Base-by-base conservation (phyloP, 2,113 vertebrate species). In the Strix aluco region DNA sequence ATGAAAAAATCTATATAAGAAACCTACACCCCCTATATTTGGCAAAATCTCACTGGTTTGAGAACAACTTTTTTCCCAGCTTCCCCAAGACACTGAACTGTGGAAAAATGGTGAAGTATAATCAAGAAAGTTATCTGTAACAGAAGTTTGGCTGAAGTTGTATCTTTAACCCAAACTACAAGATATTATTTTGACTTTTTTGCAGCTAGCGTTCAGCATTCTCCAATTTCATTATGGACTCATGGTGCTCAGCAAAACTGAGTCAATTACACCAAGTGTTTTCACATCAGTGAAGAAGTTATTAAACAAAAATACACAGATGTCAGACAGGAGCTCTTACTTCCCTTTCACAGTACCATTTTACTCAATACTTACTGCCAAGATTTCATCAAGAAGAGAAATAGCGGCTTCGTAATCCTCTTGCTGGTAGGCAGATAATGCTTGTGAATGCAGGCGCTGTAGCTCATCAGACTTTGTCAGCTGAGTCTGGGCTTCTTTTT, bases 401-500 rank as follows among this genome's bases (percentile, higher is more conserved):
- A 98, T 98, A 65, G 99, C 98, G 7, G 98, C 88, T 75, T 66
- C 8, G 3, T 99, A 99, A 93, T 99, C 99, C 52, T 97, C 96
- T 71, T 81, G 90, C 36, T 96, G 69, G 86, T 98, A 99, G 96
- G 98, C 98, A 61, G 63, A 86, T 22, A 94, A 97, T 2, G 98
- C 98, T 90, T 99, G 97, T 38, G 98, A 98, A 90, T 98, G 98
- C 74, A 99, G 96, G 51, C 98, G 98, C 95, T 99, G 99, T 77
- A 99, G 98, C 96, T 99, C 99, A 96, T 99, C 99, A 4, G 99
- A 98, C 95, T 99, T 99, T 36, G 85, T 95, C 86, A 99, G 98
- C 91, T 99, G 99, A 91, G 98, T 95, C n/a, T 98, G 98, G 49
- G 99, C 99, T 96, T 99, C 99, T 89, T 95, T 98, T 91, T 99